Conservation (phyloP, 2,888 invertebrate species). For the Agrilus cyanescens region DNA sequence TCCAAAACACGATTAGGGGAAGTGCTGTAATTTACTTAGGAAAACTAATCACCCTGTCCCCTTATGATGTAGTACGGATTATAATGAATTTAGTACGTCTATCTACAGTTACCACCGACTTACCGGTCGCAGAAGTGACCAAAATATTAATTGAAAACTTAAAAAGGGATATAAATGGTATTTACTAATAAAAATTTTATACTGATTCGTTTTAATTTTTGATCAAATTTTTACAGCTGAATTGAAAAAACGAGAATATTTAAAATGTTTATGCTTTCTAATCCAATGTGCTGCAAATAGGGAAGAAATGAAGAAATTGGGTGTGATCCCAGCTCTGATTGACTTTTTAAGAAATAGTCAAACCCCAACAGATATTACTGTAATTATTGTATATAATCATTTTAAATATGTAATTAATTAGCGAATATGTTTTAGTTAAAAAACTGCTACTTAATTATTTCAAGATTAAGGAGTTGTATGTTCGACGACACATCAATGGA, state of each 20-base stretch:
- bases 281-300: conserved; percentile 26
- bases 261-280: conserved; percentile 27
- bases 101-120: conserved; percentile 26
- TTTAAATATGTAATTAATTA: neutral
- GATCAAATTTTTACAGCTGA: neutral
- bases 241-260: conserved; percentile 19
- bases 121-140: conserved; percentile 28
- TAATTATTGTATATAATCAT: conserved; percentile 12
- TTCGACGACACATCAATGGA: conserved; percentile 19
- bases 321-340: conserved; percentile 22
- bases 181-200: conserved; percentile 3
- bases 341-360: conserved; percentile 22
- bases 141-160: conserved; percentile 23
- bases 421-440: conserved; percentile 20
- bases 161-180: conserved; percentile 6
- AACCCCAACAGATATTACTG: conserved; percentile 16
- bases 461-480: conserved; percentile 27
- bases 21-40: conserved; percentile 26
- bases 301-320: conserved; percentile 20
- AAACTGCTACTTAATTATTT: conserved; percentile 25
- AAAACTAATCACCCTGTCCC: conserved; percentile 25
- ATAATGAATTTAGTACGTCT: conserved; percentile 27
- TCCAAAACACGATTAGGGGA: conserved; percentile 26
- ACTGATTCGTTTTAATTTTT: neutral
- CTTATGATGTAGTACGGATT: conserved; percentile 28